Evolutionary conservation across 2,888 invertebrate genomes (phyloP), one percentile per base, ranked within the genome.

Genomic region (Sipha maydis): DNA sequence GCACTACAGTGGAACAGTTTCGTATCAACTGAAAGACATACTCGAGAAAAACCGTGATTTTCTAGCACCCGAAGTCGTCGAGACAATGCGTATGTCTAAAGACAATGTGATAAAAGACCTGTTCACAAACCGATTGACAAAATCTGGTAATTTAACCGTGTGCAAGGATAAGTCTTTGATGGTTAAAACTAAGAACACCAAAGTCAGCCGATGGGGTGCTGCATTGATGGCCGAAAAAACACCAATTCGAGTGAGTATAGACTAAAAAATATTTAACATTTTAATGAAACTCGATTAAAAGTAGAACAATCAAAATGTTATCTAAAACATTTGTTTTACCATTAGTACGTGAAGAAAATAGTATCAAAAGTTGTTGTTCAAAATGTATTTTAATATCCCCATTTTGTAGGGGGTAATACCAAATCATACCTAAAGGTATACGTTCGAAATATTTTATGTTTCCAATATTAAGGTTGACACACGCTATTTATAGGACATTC

Each of bases 41-140:
- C 94, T 96, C 41, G 96, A 96, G 91, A 97, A 96, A 92, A 98
- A 98, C 92, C 95, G 97, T 85, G 98, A 98, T 92, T 97, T 97
- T 91, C 93, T 98, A 25, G 96, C 97, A 0, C 96, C 96, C 0
- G 98, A 98, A 93, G 95, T 98, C 93, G 95, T 97, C 89, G 97
- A 97, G 92, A 95, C 96, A 0, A 94, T 98, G 93, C 94, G 98
- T 90, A 93, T 94, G 34, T 98, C 98, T 0, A 93, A 92, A 17
- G 94, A 95, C 91, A 92, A 93, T 67, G 94, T 95, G 14, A 93
- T 98, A 78, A 95, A 95, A 91, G 93, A 95, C 85, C 93, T 98
- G 91, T 98, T 98, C 92, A 95, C 95, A 90, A 96, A 96, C 91
- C 96, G 96, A 91, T 92, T 98, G 80, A 96, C 97, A 19, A 93